Conservation (phyloP, 2,113 vertebrate genomes). For the Aptenodytes forsteri region DNA sequence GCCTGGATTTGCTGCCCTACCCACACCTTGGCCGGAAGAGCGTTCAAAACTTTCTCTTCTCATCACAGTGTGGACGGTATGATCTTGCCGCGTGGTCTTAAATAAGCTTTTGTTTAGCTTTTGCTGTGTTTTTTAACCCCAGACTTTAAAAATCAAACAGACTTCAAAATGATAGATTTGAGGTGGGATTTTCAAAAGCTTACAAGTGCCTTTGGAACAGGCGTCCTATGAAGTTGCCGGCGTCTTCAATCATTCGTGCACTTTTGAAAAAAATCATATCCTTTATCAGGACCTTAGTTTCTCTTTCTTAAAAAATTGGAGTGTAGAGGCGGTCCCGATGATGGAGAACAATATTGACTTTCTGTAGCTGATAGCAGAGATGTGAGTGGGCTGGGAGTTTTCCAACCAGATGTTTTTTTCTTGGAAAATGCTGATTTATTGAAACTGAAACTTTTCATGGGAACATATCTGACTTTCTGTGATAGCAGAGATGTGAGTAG, state of each 20-base stretch:
- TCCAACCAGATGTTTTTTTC: constrained; percentile 48
- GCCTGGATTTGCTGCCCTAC: neutral
- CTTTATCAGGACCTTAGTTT: neutral
- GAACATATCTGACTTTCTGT: no score
- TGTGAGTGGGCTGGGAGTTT: constrained; percentile 39
- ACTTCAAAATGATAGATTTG: neutral
- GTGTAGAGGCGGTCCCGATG: neutral
- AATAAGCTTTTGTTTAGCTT: neutral
- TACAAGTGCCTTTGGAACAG: neutral
- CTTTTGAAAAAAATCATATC: neutral
- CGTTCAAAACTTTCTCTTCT: neutral
- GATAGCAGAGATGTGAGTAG: no score
- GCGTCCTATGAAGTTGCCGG: neutral
- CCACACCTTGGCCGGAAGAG: neutral
- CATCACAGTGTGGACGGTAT: no score
- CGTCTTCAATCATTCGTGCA: neutral
- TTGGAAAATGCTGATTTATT: constrained; percentile 62
- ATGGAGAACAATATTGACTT: constrained; percentile 52
- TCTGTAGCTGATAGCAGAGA: constrained; percentile 49
- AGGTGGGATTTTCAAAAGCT: constrained; percentile 1
- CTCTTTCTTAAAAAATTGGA: constrained; percentile 14
- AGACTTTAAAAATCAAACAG: neutral
- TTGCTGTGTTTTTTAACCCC: neutral
- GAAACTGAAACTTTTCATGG: constrained; percentile 64
- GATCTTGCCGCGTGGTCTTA: neutral